Evolutionary conservation across 2,888 invertebrate species (phyloP), one percentile per base, ranked within the genome.

Genomic region (Geotrupes spiniger): DNA sequence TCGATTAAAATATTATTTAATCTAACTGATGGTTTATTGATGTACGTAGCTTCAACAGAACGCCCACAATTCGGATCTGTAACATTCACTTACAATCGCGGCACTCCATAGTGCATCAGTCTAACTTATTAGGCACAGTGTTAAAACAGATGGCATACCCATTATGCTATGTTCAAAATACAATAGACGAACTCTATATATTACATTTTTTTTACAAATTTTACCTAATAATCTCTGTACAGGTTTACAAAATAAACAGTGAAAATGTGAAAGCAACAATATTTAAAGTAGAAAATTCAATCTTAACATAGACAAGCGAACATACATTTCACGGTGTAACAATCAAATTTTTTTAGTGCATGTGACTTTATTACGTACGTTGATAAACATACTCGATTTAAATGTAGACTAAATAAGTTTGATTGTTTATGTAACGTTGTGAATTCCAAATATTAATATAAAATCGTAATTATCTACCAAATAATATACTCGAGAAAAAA

Each of bases 41-140:
- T 68, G 64, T 65, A 69, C 63, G 67, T 71, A 46, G 45, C 42
- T 50, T 71, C 68, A 70, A 71, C 69, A 70, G 64, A 65, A 63
- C 49, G 69, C 69, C 71, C 71, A 71, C 71, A 69, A 61, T 68
- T 69, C 71, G 70, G 71, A 71, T 71, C 69, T 51, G 49, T 52
- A 54, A 50, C 41, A 46, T 54, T 51, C 42, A 52, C 52, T 52
- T 60, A 61, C 59, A 61, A 59, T 60, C 55, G 48, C 49, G 44
- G 56, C 59, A 58, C 56, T 52, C 42, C 45, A 37, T 40, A 51
- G 54, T 50, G 49, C 49, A 46, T 54, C 57, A 59, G 57, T 59
- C 55, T 69, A 69, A 69, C 65, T 64, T 64, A 67, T 69, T 69
- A 71, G 70, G 70, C 71, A 71, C 69, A 68, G 67, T 68, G 67